Evolutionary conservation across 2,113 vertebrate species (phyloP), one percentile per base, ranked within the genome.

Genomic region (Neotoma lepida): DNA sequence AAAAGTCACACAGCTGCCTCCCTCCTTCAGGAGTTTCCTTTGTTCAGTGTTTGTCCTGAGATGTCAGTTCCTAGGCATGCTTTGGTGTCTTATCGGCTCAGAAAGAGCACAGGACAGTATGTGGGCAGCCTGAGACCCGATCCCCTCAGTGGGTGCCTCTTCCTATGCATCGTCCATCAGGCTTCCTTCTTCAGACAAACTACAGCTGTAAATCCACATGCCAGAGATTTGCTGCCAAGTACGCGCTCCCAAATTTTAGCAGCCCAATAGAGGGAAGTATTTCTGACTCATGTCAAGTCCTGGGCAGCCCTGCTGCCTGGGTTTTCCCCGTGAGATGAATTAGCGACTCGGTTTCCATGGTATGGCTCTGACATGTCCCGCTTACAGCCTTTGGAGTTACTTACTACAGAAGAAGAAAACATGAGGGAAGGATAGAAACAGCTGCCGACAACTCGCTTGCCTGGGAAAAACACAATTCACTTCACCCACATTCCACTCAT

Each of bases 221-320:
- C 80, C 68, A 76, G 24, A 15, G 30, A 24, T 82, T 41, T 33
- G 24, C 39, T 84, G n/a, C 70, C 77, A 86, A 66, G 35, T 6
- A 71, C 30, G 0, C 22, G 22, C 41, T n/a, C 44, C 88, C 24
- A 76, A 56, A 15, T 86, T 17, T 89, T 22, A 86, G 54, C 30
- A 86, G 30, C 76, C 81, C 84, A 84, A n/a, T 18, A 10, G 6
- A 82, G 76, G 76, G 56, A 56, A 33, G 28, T 15, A 41, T 64
- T 80, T 88, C 17, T 96, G n/a, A 77, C 4, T 90, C 22, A n/a
- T 35, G 12, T 54, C 54, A 85, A 95, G 30, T 94, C n/a, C 41
- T 84, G 24, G 54, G 14, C 13, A 91, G 1, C 7, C 63, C 20
- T 81, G 51, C 33, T 77, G 33, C 39, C 73, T 77, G 18, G 15